A percentile compares a stretch with the other conserved stretches of the same genome.
Conservation (phyloP, 2,888 invertebrate genomes). For the Eustalomyia histrio region DNA sequence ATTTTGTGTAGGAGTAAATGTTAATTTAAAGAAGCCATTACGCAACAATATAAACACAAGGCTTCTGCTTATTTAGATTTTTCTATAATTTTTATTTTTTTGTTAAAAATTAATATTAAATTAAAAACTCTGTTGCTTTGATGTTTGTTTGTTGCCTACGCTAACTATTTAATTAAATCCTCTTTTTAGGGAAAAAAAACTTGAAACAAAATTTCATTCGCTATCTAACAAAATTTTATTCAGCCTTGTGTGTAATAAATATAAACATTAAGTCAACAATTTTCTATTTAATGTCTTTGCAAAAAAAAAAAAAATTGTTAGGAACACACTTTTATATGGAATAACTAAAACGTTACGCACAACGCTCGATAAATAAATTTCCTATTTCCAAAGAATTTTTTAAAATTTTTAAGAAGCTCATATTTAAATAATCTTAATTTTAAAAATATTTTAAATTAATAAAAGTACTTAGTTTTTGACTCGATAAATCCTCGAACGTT, state of each 20-base stretch:
- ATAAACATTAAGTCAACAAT: not conserved
- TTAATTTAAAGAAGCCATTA: too few species aligned
- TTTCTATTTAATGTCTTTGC: constrained; percentile 9
- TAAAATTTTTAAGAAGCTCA: too few species aligned
- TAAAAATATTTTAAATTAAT: too few species aligned
- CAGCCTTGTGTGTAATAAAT: not conserved
- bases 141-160: constrained; percentile 19
- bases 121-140: constrained; percentile 28
- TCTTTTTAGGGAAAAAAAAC: not conserved
- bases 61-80: not conserved
- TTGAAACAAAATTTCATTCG: not conserved
- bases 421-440: too few species aligned
- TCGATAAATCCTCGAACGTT: too few species aligned
- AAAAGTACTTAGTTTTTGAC: too few species aligned
- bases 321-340: too few species aligned
- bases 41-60: not conserved
- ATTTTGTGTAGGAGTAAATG: too few species aligned
- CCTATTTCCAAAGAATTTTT: too few species aligned
- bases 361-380: too few species aligned
- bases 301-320: not conserved
- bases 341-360: too few species aligned
- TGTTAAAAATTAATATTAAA: constrained; percentile 21
- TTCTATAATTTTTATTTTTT: not conserved
- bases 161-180: constrained; percentile 7
- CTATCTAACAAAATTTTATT: not conserved